These are phyloP conservation scores for Zaprionus tsacasi DNA, from an alignment of 1,140 invertebrate genomes.

Conservation along the genomic window DNA sequence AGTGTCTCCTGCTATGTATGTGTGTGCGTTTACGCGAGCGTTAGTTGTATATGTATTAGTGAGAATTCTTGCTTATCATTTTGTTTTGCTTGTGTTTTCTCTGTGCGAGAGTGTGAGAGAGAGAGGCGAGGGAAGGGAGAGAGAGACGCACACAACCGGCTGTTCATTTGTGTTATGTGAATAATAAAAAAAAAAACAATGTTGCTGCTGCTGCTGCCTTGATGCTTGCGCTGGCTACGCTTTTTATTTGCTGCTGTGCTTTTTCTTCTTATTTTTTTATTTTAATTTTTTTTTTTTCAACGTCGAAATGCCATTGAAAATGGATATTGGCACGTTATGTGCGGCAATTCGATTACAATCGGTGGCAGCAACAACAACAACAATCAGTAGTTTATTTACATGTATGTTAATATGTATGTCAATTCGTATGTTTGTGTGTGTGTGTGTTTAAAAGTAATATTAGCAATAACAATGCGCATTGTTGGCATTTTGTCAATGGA, in stretches of 20 bases:
- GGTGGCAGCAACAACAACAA: conserved; percentile 12
- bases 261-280: conserved; percentile 13
- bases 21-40: conserved; percentile 7
- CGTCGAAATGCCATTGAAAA: conserved; percentile 60
- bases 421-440: neutral
- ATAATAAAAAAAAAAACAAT: conserved; percentile 50
- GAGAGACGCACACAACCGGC: neutral
- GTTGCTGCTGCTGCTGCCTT: conserved; percentile 23
- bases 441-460: conserved; percentile 15
- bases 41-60: conserved; percentile 3
- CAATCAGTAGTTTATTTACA: conserved; percentile 6
- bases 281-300: conserved; percentile 31
- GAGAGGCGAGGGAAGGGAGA: neutral
- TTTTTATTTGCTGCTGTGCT: conserved; percentile 26
- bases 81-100: conserved; percentile 50
- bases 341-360: conserved; percentile 58
- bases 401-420: neutral
- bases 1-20: conserved; percentile 36
- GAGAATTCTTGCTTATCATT: conserved; percentile 55
- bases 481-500: conserved; percentile 34
- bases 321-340: conserved; percentile 62
- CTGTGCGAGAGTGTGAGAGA: neutral
- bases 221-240: conserved; percentile 15
- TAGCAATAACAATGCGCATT: conserved; percentile 31
- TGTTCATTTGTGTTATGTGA: conserved; percentile 51